Conservation (phyloP, 1,140 invertebrate genomes). For the Chironomus tepperi region DNA sequence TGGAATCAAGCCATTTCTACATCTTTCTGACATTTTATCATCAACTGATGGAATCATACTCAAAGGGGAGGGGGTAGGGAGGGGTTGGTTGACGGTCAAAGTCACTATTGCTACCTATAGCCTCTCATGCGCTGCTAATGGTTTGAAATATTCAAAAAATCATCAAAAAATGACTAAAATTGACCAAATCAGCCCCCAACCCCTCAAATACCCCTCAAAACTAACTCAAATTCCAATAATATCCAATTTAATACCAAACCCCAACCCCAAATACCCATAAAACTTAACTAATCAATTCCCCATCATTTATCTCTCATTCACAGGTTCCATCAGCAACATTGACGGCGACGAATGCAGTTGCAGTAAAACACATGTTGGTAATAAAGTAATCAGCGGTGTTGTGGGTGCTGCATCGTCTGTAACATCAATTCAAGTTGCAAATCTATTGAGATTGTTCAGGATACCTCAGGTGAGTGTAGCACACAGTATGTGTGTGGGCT, state of each 20-base stretch:
- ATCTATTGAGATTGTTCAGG: slow-evolving; percentile 84
- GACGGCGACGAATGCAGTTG: slow-evolving; percentile 83
- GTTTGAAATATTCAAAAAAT: not conserved
- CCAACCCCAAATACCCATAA: no score
- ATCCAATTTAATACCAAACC: no score
- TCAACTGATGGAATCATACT: no score
- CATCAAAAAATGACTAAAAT: not conserved
- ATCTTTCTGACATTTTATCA: no score
- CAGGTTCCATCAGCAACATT: slow-evolving; percentile 92
- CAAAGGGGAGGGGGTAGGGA: no score
- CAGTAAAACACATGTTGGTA: slow-evolving; percentile 64
- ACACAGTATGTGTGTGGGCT: no score
- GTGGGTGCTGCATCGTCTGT: slow-evolving; percentile 93
- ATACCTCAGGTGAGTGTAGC: slow-evolving; percentile 86
- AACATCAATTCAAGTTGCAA: slow-evolving; percentile 93
- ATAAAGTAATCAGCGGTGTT: slow-evolving; percentile 88
- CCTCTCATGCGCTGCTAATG: no score
- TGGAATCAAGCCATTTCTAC: no score
- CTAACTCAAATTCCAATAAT: no score
- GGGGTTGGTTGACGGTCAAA: no score
- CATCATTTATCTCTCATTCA: slow-evolving; percentile 30
- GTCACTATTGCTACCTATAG: no score
- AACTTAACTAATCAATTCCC: not conserved
- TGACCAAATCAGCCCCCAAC: not conserved
- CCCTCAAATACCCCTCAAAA: no score